Evolutionary conservation across 2,113 vertebrate species (phyloP), one percentile per base, ranked within the genome.

Genomic region (Rhagologus leucostigma): DNA sequence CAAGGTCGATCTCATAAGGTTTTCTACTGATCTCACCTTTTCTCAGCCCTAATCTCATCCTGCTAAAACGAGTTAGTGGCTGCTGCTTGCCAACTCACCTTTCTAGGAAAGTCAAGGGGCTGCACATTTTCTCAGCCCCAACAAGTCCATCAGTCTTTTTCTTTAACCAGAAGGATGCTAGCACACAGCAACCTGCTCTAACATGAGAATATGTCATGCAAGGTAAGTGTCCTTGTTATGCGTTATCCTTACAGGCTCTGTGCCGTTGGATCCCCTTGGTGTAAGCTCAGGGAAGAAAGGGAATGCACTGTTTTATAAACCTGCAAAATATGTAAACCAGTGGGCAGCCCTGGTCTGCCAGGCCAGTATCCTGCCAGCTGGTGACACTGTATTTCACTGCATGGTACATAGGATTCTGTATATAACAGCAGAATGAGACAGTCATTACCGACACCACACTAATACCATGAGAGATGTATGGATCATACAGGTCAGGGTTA

Each of bases 331-430:
- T 16, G 17, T 21, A 41, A 65, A 81, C 13, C 44, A 55, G 24
- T n/a, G 59, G 33, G 52, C n/a, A 73, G 2, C 41, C 33, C n/a
- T 63, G 33, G 10, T 71, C 47, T 17, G 15, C 29, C 52, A 57
- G 13, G 44, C 8, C 77, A 80, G 2, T 33, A 53, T 33, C 32
- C 50, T 42, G 19, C 30, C 35, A 37, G 29, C 16, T 83, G 56
- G 26, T 32, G n/a, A 14, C 55, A 33, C 1, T 78, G 41, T 12
- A 47, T 64, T 63, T 75, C 35, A 52, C 12, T 60, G 52, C 8
- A 8, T 4, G 27, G 23, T 13, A 19, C 42, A 26, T 2, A 16
- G 0, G 0, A 33, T 8, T 71, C 60, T 75, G 27, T 35, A 20
- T 6, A 22, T 13, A 49, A 79, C 4, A 86, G 39, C 30, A 84